Percentiles rank a stretch among this genome's conserved stretches.
These are phyloP conservation scores for Phylloscopus collybita DNA, from an alignment of 2,797 vertebrate genomes.

Conservation along the genomic window DNA sequence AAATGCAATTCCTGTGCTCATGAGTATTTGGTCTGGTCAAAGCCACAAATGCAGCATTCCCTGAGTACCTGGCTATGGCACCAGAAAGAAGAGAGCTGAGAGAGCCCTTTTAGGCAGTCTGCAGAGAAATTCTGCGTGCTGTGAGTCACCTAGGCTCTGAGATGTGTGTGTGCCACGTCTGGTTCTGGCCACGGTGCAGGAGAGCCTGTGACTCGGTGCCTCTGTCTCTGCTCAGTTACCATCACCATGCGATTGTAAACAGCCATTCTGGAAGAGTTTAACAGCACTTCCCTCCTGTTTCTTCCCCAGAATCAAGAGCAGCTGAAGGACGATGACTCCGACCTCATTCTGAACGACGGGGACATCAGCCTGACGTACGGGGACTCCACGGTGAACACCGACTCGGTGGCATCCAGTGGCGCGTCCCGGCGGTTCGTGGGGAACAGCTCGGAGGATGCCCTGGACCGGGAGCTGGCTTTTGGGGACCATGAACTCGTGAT, in stretches of 20 bases:
- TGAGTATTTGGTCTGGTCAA: background rate
- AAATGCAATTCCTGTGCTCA: rapidly evolving
- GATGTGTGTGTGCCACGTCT: background rate
- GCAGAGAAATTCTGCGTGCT: rapidly evolving
- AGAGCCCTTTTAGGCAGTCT: background rate
- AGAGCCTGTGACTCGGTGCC: rapidly evolving
- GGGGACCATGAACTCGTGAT: slow-evolving; percentile 93
- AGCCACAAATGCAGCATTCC: background rate
- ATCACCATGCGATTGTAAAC: rapidly evolving
- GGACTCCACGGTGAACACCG: slow-evolving; percentile 88
- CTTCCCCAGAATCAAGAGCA: slow-evolving; percentile 88
- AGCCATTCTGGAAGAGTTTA: background rate
- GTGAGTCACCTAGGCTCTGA: background rate
- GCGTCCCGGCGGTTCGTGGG: slow-evolving; percentile 69
- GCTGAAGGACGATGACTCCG: slow-evolving; percentile 94
- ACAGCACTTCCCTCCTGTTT: background rate
- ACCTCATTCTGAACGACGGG: slow-evolving; percentile 93
- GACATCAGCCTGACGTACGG: slow-evolving; percentile 93
- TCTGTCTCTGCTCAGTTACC: background rate
- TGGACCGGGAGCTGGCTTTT: slow-evolving; percentile 88
- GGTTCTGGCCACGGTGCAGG: background rate
- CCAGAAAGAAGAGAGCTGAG: background rate
- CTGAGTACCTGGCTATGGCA: rapidly evolving
- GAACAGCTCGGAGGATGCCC: slow-evolving; percentile 82
- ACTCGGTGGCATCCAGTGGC: slow-evolving; percentile 73